A percentile compares a stretch with the other conserved stretches of the same genome.
phyloP scores from a whole-genome alignment of 2,888 invertebrate genomes.

The Philaethria dido region DNA sequence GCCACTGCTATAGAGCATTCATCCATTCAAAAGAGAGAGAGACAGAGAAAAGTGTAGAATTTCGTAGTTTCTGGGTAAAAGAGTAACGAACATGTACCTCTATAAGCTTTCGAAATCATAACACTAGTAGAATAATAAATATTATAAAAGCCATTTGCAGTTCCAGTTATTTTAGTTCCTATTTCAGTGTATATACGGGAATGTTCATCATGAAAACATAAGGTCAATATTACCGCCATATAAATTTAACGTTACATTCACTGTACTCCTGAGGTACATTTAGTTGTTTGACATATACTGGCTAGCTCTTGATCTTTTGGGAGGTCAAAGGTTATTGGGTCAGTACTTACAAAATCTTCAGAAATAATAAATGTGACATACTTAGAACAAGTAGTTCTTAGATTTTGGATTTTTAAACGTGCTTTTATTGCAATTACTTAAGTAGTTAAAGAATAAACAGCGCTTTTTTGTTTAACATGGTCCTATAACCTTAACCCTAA shows the following conservation, averaged over 20 bases:
- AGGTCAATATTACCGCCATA: background rate
- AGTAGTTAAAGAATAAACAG: too few species aligned
- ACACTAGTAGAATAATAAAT: background rate
- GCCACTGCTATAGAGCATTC: too few species aligned
- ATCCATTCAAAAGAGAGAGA: too few species aligned
- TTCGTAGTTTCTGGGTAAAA: too few species aligned
- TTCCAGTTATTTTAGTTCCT: background rate
- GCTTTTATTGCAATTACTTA: too few species aligned
- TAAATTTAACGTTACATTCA: constrained; percentile 3
- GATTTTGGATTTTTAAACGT: background rate
- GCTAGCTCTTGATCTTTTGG: background rate
- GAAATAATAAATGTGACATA: background rate
- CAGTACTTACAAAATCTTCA: background rate
- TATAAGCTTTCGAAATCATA: too few species aligned
- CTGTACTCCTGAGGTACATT: background rate
- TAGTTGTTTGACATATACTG: background rate
- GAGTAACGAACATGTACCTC: too few species aligned
- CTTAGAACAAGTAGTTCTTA: background rate
- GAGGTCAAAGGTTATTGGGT: too few species aligned
- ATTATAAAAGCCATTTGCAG: background rate
- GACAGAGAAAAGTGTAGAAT: too few species aligned
- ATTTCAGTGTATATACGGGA: background rate
- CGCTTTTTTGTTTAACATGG: too few species aligned
- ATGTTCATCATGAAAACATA: background rate
- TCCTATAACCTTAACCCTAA: too few species aligned